A percentile compares a stretch with the other conserved stretches of the same genome.
Conservation (phyloP, 2,888 invertebrate species). For the Acanthosepion esculentum region DNA sequence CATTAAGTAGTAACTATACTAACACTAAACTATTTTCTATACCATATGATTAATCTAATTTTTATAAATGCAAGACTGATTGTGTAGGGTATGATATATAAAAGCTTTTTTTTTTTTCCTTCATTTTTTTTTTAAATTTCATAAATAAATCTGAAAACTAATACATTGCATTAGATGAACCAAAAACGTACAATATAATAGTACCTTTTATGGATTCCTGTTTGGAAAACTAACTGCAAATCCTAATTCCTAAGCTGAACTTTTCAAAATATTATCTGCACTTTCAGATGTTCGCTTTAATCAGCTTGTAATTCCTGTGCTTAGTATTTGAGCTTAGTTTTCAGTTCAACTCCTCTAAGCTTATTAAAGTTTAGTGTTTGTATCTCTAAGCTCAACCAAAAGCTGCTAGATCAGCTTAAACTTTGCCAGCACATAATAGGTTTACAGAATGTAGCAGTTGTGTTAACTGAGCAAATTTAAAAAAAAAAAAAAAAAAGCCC, state of each 20-base stretch:
- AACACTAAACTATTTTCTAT: too few species aligned
- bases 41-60: too few species aligned
- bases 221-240: neutral
- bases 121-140: neutral
- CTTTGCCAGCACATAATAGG: neutral
- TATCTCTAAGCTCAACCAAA: neutral
- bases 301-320: neutral
- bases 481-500: neutral
- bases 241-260: neutral
- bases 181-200: neutral
- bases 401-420: conserved; percentile 21
- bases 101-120: too few species aligned
- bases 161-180: neutral
- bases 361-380: neutral
- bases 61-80: neutral
- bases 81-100: neutral
- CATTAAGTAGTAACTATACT: too few species aligned
- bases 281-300: neutral
- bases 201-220: neutral
- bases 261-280: neutral
- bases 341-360: conserved; percentile 33
- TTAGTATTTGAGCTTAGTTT: neutral
- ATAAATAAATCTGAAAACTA: neutral
- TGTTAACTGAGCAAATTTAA: neutral
- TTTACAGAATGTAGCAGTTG: neutral